Evolutionary conservation across 2,113 vertebrate genomes (phyloP).

Genomic region (Castor canadensis): DNA sequence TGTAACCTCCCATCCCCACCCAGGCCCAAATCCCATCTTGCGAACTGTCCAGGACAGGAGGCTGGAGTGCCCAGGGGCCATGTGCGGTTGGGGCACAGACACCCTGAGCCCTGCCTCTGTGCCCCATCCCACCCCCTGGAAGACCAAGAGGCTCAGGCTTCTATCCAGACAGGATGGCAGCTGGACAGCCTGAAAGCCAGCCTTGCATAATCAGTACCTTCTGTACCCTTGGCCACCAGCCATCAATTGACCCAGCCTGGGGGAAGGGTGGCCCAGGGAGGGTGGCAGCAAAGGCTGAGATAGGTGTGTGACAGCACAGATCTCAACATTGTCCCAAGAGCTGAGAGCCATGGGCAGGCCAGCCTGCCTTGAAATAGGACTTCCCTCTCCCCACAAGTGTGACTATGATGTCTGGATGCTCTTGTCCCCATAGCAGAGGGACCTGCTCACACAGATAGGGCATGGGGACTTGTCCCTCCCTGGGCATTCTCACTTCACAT

Average conservation of each 20-base stretch:
- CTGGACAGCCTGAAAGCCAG: not conserved
- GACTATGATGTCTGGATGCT: rapidly evolving
- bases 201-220: slow-evolving; percentile 20
- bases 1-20: too few relatives aligned
- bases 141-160: not conserved
- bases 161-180: not conserved
- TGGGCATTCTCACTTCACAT: not conserved
- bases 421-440: not conserved
- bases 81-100: not conserved
- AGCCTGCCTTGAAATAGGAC: too few relatives aligned
- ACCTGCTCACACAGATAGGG: not conserved
- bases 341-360: not conserved
- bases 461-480: not conserved
- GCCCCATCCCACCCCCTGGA: not conserved
- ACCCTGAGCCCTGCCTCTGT: not conserved
- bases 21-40: too few relatives aligned
- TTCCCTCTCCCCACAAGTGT: not conserved
- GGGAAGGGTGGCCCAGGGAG: not conserved
- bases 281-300: not conserved
- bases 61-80: not conserved
- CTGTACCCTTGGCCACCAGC: not conserved
- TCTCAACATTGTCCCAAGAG: not conserved
- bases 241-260: not conserved
- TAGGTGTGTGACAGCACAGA: not conserved
- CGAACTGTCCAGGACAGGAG: not conserved